A percentile compares a stretch with the other conserved stretches of the same genome.
phyloP scores from a whole-genome alignment of 1,140 invertebrate genomes.

The Camponotus floridanus region DNA sequence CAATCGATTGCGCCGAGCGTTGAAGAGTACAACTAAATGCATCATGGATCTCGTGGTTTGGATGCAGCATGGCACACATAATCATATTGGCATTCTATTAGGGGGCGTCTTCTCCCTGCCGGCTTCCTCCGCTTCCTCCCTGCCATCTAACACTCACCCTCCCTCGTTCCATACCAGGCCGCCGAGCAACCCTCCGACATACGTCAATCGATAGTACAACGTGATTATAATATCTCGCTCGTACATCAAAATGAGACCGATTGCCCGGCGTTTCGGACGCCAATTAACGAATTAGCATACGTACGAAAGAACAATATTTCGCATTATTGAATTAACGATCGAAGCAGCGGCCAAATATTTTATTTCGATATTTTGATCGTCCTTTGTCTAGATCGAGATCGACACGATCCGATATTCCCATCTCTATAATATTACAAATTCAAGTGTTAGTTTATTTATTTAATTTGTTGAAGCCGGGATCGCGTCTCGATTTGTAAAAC shows the following conservation, averaged over 20 bases:
- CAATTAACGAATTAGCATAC: slow-evolving; percentile 20
- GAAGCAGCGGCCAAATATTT: not conserved
- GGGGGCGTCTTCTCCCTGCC: slow-evolving; percentile 78
- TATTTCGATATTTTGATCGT: too few relatives aligned
- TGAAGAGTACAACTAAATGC: slow-evolving; percentile 64
- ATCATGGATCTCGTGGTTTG: slow-evolving; percentile 77
- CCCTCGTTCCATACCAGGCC: slow-evolving; percentile 57
- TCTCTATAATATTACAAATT: slow-evolving; percentile 1
- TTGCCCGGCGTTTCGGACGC: not conserved
- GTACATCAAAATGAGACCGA: slow-evolving; percentile 70
- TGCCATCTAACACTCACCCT: slow-evolving; percentile 70
- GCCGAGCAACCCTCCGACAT: slow-evolving; percentile 73
- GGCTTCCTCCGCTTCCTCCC: slow-evolving; percentile 76
- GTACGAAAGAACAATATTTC: not conserved
- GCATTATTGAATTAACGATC: not conserved
- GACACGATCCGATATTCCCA: not conserved
- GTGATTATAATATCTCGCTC: slow-evolving; percentile 78
- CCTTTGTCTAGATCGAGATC: not conserved
- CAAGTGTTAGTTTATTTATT: not conserved
- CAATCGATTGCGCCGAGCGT: slow-evolving; percentile 60
- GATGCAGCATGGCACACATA: slow-evolving; percentile 81
- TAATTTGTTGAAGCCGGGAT: not conserved
- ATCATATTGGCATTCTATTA: slow-evolving; percentile 85
- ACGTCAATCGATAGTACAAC: slow-evolving; percentile 82
- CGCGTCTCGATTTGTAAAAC: not conserved